Evolutionary conservation across 2,888 invertebrate species (phyloP).

Genomic region (Deroplatys truncata): DNA sequence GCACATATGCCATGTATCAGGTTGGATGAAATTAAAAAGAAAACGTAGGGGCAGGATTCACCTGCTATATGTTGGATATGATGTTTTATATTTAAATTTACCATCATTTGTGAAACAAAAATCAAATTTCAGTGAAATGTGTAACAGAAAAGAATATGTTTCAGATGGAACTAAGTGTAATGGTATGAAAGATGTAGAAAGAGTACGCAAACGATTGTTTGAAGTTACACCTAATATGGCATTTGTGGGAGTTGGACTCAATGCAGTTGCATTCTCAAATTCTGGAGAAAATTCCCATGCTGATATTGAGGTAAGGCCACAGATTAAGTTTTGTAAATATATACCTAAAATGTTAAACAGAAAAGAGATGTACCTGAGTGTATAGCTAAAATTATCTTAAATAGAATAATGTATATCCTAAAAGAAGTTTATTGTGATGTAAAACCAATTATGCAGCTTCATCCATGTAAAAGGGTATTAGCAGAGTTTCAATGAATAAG

Average conservation of each 20-base stretch:
- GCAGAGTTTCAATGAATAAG: too few species aligned
- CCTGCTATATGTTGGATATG: too few species aligned
- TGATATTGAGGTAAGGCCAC: conserved; percentile 26
- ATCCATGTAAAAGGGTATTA: too few species aligned
- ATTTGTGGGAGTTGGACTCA: conserved; percentile 32
- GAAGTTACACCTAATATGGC: conserved; percentile 33
- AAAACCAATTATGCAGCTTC: too few species aligned
- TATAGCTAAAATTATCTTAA: not conserved
- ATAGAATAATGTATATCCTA: not conserved
- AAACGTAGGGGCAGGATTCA: too few species aligned
- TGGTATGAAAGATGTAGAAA: conserved; percentile 23
- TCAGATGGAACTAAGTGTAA: conserved; percentile 18
- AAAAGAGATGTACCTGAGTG: not conserved
- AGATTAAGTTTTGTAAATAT: not conserved
- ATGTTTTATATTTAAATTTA: too few species aligned
- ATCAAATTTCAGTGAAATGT: not conserved
- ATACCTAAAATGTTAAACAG: not conserved
- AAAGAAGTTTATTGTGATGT: not conserved
- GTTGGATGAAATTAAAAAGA: too few species aligned
- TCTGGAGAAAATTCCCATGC: conserved; percentile 31
- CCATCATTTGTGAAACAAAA: too few species aligned
- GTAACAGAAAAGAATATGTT: not conserved
- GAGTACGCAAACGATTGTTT: conserved; percentile 30
- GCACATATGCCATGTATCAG: too few species aligned
- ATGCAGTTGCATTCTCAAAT: conserved; percentile 31